Evolutionary conservation across 2,113 vertebrate species (phyloP).

Genomic region (Morone saxatilis): DNA sequence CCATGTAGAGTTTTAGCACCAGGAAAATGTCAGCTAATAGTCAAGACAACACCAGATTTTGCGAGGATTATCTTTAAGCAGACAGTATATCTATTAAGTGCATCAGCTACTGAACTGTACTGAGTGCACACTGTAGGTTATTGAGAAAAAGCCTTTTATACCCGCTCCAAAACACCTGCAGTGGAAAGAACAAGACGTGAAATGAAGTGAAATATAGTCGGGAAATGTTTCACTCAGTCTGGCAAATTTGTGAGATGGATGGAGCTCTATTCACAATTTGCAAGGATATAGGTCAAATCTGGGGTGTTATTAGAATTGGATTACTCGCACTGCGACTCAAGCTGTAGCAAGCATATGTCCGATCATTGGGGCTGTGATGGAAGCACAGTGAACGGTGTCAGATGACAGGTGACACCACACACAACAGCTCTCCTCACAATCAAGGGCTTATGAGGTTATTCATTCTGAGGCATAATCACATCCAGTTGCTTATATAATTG

Average conservation of each 20-base stretch:
- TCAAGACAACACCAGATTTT: neutral
- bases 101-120: neutral
- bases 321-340: conserved; percentile 64
- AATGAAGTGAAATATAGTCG: conserved; percentile 36
- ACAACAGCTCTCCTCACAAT: conserved; percentile 47
- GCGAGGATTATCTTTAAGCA: neutral
- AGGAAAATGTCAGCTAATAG: neutral
- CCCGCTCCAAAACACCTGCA: neutral
- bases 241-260: conserved; percentile 48
- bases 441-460: conserved; percentile 47
- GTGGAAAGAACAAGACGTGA: neutral
- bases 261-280: conserved; percentile 41
- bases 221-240: conserved; percentile 30
- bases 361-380: conserved; percentile 69
- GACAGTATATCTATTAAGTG: neutral
- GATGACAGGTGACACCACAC: conserved; percentile 73
- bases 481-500: conserved; percentile 62
- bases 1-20: neutral
- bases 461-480: conserved; percentile 53
- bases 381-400: conserved; percentile 54
- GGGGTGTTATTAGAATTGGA: conserved; percentile 65
- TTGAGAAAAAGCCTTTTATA: conserved; percentile 10
- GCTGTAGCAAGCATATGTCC: conserved; percentile 32
- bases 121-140: neutral
- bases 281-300: conserved; percentile 56